These are phyloP conservation scores for Hydrochoerus hydrochaeris DNA, from an alignment of 2,113 vertebrate species.

Conservation along the genomic window DNA sequence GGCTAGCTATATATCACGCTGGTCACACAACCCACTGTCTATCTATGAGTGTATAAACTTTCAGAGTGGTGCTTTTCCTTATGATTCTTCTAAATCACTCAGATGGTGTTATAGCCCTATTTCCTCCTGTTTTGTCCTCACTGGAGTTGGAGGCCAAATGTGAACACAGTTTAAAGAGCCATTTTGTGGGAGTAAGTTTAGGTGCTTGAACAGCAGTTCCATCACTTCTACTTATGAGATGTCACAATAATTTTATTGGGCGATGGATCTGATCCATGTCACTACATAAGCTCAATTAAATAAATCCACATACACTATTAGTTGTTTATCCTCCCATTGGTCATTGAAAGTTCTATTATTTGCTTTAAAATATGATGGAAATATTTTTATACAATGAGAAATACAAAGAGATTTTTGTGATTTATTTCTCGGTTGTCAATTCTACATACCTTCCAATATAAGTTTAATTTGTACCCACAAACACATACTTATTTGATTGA, in stretches of 20 bases:
- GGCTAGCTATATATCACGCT: background rate
- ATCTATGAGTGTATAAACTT: constrained; percentile 27
- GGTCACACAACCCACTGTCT: background rate
- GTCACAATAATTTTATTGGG: constrained; percentile 24
- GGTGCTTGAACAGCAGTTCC: background rate
- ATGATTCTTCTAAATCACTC: constrained; percentile 56
- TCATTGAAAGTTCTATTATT: background rate
- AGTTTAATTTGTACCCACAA: background rate
- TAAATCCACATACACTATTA: background rate
- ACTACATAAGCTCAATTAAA: constrained; percentile 20
- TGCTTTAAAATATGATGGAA: background rate
- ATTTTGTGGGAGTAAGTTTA: constrained; percentile 28
- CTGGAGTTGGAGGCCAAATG: constrained; percentile 41
- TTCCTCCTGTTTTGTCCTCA: constrained; percentile 45
- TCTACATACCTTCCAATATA: background rate
- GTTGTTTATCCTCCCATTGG: background rate
- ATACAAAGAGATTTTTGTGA: background rate
- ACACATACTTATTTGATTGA: background rate
- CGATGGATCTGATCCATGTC: background rate
- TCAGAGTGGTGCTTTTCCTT: background rate
- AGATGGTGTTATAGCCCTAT: background rate
- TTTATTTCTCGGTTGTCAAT: background rate
- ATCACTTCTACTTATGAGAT: constrained; percentile 33
- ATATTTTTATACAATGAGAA: background rate
- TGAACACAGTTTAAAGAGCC: constrained; percentile 23